Conservation (phyloP, 2,113 vertebrate species). For the Oncorhynchus kisutch region DNA sequence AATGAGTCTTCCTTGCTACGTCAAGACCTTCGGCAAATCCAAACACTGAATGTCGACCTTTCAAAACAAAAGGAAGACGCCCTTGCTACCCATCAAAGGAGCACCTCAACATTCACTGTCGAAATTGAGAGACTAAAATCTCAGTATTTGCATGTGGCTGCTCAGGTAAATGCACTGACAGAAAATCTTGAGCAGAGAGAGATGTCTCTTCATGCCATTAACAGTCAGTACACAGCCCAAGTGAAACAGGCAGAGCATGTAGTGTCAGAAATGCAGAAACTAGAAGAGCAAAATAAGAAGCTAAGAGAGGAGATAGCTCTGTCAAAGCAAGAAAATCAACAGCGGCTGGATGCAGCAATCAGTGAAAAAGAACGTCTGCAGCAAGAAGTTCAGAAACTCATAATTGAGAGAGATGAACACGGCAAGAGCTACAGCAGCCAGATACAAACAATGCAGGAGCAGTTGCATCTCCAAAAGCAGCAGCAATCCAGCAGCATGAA, state of each 20-base stretch:
- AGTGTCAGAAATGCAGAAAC: conserved; percentile 64
- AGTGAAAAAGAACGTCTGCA: conserved; percentile 69
- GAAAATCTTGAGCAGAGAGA: conserved; percentile 78
- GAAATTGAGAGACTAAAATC: conserved; percentile 74
- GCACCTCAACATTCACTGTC: conserved; percentile 59
- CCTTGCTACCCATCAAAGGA: conserved; percentile 58
- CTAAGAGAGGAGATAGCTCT: conserved; percentile 45
- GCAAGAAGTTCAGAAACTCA: conserved; percentile 60
- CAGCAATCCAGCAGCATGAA: conserved; percentile 69
- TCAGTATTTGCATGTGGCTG: conserved; percentile 72
- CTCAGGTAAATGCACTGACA: conserved; percentile 65
- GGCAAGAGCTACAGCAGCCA: conserved; percentile 39
- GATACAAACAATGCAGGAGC: conserved; percentile 60
- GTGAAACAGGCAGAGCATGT: conserved; percentile 65
- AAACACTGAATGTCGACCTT: conserved; percentile 50
- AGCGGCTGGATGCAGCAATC: conserved; percentile 54
- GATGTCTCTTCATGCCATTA: conserved; percentile 73
- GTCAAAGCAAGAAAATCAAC: conserved; percentile 56
- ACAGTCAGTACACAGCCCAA: conserved; percentile 71
- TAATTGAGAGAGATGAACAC: conserved; percentile 73
- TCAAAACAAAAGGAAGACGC: conserved; percentile 73
- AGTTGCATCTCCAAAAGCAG: conserved; percentile 64
- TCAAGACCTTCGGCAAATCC: conserved; percentile 59
- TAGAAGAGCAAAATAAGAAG: conserved; percentile 69
- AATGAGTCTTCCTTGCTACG: conserved; percentile 57